phyloP scores from a whole-genome alignment of 2,113 vertebrate genomes.

The Calonectris borealis region DNA sequence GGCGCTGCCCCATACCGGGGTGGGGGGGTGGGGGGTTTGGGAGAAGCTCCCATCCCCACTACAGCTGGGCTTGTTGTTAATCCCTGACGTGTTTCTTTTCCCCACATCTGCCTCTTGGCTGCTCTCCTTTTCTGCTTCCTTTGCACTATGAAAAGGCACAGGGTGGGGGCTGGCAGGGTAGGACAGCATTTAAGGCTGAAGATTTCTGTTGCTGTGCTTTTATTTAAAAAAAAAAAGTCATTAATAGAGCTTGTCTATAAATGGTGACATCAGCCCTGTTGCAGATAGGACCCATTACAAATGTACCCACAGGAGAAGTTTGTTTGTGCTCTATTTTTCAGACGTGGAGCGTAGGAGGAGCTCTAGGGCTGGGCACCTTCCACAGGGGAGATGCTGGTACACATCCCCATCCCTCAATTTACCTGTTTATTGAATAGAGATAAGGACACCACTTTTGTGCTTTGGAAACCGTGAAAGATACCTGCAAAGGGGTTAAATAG shows the following conservation, averaged over 20 bases:
- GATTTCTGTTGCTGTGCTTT: neutral
- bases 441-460: neutral
- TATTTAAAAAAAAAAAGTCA: neutral
- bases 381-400: neutral
- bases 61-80: neutral
- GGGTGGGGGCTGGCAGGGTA: too few species aligned
- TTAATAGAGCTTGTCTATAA: neutral
- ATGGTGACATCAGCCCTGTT: neutral
- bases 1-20: neutral
- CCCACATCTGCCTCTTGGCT: neutral
- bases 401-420: neutral
- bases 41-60: neutral
- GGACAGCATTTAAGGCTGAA: neutral
- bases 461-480: neutral
- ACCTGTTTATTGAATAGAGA: neutral
- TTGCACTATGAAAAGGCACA: neutral
- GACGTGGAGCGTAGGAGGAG: neutral
- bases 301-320: neutral
- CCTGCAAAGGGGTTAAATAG: neutral
- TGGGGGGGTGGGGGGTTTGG: too few species aligned
- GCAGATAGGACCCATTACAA: neutral
- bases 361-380: neutral
- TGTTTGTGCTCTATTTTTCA: neutral
- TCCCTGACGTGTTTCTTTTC: neutral
- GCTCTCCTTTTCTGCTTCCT: neutral